Evolutionary conservation across 1,140 invertebrate genomes (phyloP), one percentile per base, ranked within the genome.

Genomic region (Drosophila rufa): DNA sequence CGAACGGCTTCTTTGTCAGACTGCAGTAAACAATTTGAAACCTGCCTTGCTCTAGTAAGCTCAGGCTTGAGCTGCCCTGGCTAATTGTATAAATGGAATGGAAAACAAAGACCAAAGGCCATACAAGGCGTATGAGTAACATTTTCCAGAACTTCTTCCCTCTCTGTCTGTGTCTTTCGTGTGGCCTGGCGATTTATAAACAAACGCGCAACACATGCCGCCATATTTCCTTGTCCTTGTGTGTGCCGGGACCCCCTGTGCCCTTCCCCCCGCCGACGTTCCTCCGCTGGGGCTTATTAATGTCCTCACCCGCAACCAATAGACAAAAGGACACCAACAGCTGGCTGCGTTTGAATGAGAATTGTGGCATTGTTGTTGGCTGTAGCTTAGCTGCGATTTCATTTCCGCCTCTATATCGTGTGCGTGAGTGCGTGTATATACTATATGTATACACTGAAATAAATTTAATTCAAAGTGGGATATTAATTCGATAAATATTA

Each of bases 71-170:
- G 67, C 30, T 50, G 7, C 11, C 2, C 25, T 5, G 38, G 66
- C 53, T 67, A 74, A 87, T 82, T 80, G 75, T 48, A 60, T 67
- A 59, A 68, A 77, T 73, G 47, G 68, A 62, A 60, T 47, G 12
- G 40, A 55, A 67, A 65, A 78, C 59, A 47, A 57, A 60, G 53
- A 57, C 62, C 38, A 62, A 40, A 9, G n/a, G 38, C 2, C 67
- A n/a, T 66, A 90, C 69, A 36, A 40, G 42, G 78, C 81, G 81
- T 89, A 87, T 89, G 74, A 79, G 85, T 70, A 86, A 71, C 75
- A 81, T 48, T 73, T 50, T 50, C 38, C 9, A 66, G 65, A 66
- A 22, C n/a, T 47, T 30, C 27, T 17, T 36, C 9, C 11, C 12
- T 30, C 15, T 6, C 19, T 11, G 27, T 17, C n/a, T 25, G 11